Evolutionary conservation across 2,113 vertebrate species (phyloP), one percentile per base, ranked within the genome.

Genomic region (Sprattus sprattus): DNA sequence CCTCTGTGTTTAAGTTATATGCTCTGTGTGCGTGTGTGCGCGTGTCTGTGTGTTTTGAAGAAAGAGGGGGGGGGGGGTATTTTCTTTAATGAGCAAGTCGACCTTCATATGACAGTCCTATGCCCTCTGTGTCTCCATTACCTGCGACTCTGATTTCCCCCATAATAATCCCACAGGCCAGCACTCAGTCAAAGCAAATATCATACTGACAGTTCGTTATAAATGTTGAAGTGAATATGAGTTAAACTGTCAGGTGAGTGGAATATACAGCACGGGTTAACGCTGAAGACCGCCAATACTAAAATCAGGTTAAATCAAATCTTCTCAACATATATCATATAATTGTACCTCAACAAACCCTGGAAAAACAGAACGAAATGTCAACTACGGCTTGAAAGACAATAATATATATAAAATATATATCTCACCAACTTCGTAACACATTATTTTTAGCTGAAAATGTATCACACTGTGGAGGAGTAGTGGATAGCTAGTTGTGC

Each of bases 91-190:
- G 90, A 85, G 89, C 46, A 39, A 89, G 89, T 89, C 88, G 91
- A 91, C 91, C 91, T 92, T 90, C 91, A 86, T 44, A 85, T 86
- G 83, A 88, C 87, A 84, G 83, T 83, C 89, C 84, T 2, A 4
- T 88, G 92, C 81, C 90, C 91, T 89, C 87, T 88, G 85, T 84
- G 88, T 92, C 89, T 90, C 88, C 89, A 90, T 90, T 85, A 54
- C 81, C 87, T 11, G 13, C 0, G 5, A 9, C 45, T 64, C 44
- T 44, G 22, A 47, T 25, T 45, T 25, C 46, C 78, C 45, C 49
- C 32, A 6, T 25, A 16, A 71, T 18, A 32, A 57, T 54, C 20
- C 25, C 82, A 45, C 45, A 13, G 52, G 60, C 7, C 28, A 22
- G 52, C 39, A 78, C 71, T 78, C 71, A 78, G 71, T 78, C 71